Conservation (phyloP, 2,113 vertebrate genomes). For the Colaptes auratus region DNA sequence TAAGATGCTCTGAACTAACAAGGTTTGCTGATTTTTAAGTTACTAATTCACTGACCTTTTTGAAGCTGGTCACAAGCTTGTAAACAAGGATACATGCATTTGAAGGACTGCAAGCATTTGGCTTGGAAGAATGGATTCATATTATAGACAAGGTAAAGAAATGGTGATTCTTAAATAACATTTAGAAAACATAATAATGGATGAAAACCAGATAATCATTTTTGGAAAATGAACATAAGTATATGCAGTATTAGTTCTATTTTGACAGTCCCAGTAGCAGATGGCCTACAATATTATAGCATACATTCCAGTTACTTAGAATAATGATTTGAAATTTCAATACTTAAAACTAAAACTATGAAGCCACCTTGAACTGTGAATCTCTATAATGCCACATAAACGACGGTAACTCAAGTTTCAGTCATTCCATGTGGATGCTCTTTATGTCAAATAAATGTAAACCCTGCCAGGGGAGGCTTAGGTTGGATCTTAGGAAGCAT, state of each 20-base stretch:
- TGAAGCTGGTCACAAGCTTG: background rate
- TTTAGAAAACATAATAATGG: background rate
- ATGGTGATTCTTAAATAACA: fast-evolving
- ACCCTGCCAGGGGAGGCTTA: too few species aligned
- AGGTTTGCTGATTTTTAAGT: background rate
- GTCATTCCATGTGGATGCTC: background rate
- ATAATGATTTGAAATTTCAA: background rate
- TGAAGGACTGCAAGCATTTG: background rate
- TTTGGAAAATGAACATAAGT: background rate
- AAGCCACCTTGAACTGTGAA: background rate
- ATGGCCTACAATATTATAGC: background rate
- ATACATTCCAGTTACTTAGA: background rate
- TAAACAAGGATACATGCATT: too few species aligned
- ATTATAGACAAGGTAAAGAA: background rate
- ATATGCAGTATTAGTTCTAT: background rate
- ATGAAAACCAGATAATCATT: background rate
- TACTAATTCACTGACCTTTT: background rate
- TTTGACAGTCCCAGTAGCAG: background rate
- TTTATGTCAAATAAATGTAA: background rate
- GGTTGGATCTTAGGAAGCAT: too few species aligned
- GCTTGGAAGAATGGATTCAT: background rate
- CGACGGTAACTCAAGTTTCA: background rate
- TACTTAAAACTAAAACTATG: background rate
- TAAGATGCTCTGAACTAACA: background rate
- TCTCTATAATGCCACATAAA: background rate